Base-by-base conservation (phyloP, 1,140 invertebrate species). In the Pseudobourletiella spinata region DNA sequence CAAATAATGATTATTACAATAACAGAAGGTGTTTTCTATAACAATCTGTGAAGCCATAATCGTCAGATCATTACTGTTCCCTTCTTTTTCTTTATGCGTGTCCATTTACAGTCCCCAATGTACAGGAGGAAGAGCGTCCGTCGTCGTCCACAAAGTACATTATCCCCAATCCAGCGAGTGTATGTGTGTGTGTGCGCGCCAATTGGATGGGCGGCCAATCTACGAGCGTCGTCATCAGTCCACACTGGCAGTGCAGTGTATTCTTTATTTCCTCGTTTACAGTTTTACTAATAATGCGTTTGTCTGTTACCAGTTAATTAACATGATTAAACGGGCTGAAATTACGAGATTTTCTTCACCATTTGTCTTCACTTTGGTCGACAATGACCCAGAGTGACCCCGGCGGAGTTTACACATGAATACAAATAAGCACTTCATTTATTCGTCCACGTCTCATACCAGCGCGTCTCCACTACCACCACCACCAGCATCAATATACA, bases 311-410 rank as follows among this genome's bases (percentile, higher is more conserved):
- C 57, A 59, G 46, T 44, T 59, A 59, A 59, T 59, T 59, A 59
- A 59, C 57, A 59, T 28, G 46, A 59, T 44, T 48, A 59, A 48
- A 48, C 44, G 6, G 44, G 18, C 44, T 48, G 44, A 59, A 59
- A 59, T 59, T 59, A 59, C 46, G 57, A 59, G 57, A 59, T 59
- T 59, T 59, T 44, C 30, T 59, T 50, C 57, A 50, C 57, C 57
- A 59, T 44, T 59, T 59, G 25, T 30, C 44, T 48, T 48, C 44
- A 15, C 57, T 56, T 32, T 18, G 39, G 28, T 59, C 50, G 57
- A 44, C 57, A 59, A 59, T 59, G 57, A 59, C 57, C 57, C 57
- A 59, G 46, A 59, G 57, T 59, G 57, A 59, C 57, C 57, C 44
- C 42, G 28, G 20, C 14, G 8, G 44, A 48, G 44, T n/a, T 11